A percentile compares a stretch with the other conserved stretches of the same genome.
Conservation (phyloP, 2,113 vertebrate species). For the Prionailurus bengalensis region DNA sequence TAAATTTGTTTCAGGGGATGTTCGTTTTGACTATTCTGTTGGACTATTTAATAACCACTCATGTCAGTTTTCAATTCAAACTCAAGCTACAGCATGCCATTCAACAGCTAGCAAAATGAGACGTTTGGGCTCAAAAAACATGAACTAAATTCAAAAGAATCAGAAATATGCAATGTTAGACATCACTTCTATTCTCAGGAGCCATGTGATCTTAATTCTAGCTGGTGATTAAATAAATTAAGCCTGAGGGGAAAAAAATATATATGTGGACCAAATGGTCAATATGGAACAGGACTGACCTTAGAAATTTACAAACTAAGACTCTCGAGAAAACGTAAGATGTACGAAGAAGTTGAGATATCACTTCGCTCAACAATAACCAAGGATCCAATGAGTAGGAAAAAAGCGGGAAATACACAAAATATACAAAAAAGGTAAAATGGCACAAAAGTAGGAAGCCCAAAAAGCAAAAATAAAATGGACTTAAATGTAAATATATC, state of each 20-base stretch:
- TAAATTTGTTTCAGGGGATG: background rate
- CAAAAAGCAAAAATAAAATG: background rate
- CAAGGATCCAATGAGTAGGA: background rate
- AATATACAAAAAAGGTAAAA: background rate
- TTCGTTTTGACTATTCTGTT: background rate
- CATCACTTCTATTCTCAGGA: background rate
- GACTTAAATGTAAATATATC: background rate
- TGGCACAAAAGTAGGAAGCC: background rate
- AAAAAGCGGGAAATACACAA: background rate
- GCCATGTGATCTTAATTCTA: background rate
- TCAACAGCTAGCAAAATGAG: background rate
- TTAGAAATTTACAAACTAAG: background rate
- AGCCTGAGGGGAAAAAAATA: background rate
- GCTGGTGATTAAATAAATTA: background rate
- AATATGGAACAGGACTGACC: background rate
- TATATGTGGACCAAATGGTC: background rate
- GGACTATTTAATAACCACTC: background rate
- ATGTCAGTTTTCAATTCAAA: background rate
- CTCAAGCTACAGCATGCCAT: background rate
- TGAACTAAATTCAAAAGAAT: background rate
- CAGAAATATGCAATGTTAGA: background rate
- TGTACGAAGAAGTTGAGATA: background rate
- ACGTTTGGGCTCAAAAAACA: background rate
- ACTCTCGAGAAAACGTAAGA: background rate
- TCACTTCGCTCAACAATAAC: background rate